Conservation (phyloP, 2,888 invertebrate species). For the Lasius platythorax region DNA sequence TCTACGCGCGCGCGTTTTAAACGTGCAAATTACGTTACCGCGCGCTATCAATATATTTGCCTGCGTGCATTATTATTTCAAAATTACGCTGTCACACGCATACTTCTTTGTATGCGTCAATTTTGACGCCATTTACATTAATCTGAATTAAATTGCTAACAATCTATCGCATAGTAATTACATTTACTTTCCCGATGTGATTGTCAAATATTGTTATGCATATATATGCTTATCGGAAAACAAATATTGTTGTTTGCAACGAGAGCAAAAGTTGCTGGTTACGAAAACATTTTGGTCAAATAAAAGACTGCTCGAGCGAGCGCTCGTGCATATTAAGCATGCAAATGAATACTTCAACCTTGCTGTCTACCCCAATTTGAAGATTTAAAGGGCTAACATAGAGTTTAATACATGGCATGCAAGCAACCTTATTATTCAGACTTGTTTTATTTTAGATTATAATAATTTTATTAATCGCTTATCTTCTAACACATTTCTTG, state of each 20-base stretch:
- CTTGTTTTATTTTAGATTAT: background rate
- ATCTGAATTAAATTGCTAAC: conserved; percentile 5
- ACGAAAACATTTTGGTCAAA: conserved; percentile 20
- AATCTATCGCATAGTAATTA: conserved; percentile 1
- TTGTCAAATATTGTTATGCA: background rate
- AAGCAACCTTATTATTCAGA: conserved; percentile 2
- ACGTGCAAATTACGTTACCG: conserved; percentile 6
- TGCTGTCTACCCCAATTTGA: conserved; percentile 18
- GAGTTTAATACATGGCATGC: conserved; percentile 28
- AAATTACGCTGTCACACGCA: conserved; percentile 9
- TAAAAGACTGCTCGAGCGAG: conserved; percentile 1
- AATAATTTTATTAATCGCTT: conserved; percentile 29
- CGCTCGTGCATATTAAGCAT: conserved; percentile 18
- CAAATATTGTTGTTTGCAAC: background rate
- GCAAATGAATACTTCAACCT: conserved; percentile 30
- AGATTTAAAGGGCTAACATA: conserved; percentile 18
- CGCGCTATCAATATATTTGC: conserved; percentile 25
- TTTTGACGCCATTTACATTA: conserved; percentile 4
- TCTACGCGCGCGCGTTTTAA: conserved; percentile 7
- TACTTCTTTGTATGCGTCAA: conserved; percentile 3
- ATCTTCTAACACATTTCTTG: background rate
- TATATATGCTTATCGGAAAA: background rate
- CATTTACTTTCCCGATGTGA: background rate
- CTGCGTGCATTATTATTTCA: conserved; percentile 21
- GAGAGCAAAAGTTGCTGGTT: background rate